Evolutionary conservation across 53 echinoderm and acorn worm genomes (phyloP), one percentile per base, ranked within the genome.

Genomic region (Holothuria scabra): DNA sequence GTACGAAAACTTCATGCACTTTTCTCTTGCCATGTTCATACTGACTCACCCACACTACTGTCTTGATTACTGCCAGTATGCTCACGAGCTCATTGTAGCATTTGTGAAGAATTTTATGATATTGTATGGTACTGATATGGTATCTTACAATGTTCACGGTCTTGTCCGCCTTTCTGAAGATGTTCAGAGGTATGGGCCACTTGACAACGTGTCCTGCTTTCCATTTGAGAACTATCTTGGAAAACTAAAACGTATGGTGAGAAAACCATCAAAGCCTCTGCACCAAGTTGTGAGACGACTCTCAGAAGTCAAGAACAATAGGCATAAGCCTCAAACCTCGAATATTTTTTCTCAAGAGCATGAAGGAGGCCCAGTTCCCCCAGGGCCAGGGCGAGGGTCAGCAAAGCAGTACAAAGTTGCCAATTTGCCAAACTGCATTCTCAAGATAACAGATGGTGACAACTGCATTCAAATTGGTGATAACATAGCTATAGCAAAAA

Each of bases 121-220:
- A 18, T 18, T 52, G 0, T 52, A 52, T 8, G 52, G 52, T 1
- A 52, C 0, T 14, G 52, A 52, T 18, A 56, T 59, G 81, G 12
- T 87, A 5, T 68, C 76, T 29, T 80, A 81, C 26, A 87, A 87
- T 58, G 59, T 87, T 9, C 81, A 87, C 59, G 58, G 64, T 34
- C 57, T 81, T n/a, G 80, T 60, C 10, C 87, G 81, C 57, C 34
- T 87, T 56, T 67, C 87, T 14, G 87, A 87, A 4, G 68, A 81
- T 34, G 81, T 67, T 21, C n/a, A 28, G 28, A 28, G 5, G 32
- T 80, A 68, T 81, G 87, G 87, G 56, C 12, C 81, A 34, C 49
- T 87, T 18, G 87, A 87, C 80, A 87, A 81, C 14, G 38, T 87
- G 29, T 87, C 87, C 25, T 76, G 67, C 13, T 87, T 87, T 57